Conservation (phyloP, 2,113 vertebrate species). For the Centrocercus urophasianus region DNA sequence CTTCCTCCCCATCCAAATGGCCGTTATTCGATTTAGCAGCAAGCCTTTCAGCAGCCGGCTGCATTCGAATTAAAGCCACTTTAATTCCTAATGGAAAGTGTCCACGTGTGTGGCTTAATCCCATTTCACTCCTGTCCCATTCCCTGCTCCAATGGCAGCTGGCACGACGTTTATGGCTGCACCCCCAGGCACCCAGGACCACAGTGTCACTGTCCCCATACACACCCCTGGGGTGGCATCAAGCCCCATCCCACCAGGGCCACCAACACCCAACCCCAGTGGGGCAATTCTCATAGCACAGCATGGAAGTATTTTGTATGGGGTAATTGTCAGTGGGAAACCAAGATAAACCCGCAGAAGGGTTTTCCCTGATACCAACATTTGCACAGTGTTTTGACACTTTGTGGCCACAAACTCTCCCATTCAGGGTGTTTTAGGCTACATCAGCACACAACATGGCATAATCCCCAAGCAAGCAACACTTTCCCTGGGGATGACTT, state of each 20-base stretch:
- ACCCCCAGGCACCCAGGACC: background rate
- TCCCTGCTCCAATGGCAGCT: background rate
- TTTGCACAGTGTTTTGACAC: too few relatives aligned
- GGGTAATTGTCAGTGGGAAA: background rate
- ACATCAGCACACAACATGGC: background rate
- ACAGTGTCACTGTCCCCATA: background rate
- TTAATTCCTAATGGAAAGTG: constrained; percentile 59
- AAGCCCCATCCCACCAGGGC: background rate
- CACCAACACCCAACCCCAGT: background rate
- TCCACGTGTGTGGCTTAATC: background rate
- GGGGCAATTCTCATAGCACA: rapidly evolving
- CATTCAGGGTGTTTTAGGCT: background rate
- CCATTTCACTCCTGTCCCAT: constrained; percentile 23
- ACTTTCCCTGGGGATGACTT: background rate
- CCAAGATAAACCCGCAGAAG: background rate
- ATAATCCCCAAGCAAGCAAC: background rate
- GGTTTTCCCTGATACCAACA: too few relatives aligned
- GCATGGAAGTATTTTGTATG: background rate
- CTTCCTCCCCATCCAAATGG: background rate
- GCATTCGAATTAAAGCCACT: constrained; percentile 40
- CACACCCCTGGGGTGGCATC: background rate
- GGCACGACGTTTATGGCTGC: background rate
- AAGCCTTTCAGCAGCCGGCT: constrained; percentile 42
- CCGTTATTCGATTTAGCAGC: constrained; percentile 45
- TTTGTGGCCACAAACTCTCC: too few relatives aligned